A percentile compares a stretch with the other conserved stretches of the same genome.
Conservation (phyloP, 2,113 vertebrate species). For the Poeciliopsis turrubarensis region DNA sequence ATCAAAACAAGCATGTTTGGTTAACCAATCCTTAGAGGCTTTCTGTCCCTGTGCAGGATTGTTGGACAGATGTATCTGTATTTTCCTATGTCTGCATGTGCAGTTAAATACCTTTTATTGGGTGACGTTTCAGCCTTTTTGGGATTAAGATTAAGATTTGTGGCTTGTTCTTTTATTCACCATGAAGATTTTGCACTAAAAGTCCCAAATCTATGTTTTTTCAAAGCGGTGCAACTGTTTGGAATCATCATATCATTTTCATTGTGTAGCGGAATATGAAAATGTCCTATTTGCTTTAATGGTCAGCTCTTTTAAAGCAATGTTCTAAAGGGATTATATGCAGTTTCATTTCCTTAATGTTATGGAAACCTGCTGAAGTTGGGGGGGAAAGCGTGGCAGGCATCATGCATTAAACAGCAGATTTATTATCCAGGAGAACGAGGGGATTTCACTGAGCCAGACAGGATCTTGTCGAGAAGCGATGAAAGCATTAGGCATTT, state of each 20-base stretch:
- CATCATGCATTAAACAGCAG: conserved; percentile 9
- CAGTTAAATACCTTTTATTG: too few relatives aligned
- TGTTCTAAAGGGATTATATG: neutral
- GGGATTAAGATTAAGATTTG: neutral
- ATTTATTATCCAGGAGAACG: conserved; percentile 39
- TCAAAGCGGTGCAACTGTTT: neutral
- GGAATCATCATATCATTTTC: too few relatives aligned
- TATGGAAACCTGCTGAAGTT: neutral
- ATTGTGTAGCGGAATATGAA: neutral
- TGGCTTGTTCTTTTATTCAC: neutral
- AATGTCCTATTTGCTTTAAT: neutral
- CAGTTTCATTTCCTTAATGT: neutral
- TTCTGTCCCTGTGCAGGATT: too few relatives aligned
- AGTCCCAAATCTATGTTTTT: neutral
- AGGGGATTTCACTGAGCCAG: neutral
- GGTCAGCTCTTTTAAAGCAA: neutral
- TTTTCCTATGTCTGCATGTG: too few relatives aligned
- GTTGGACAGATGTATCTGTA: too few relatives aligned
- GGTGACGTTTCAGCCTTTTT: neutral
- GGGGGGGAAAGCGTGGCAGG: neutral
- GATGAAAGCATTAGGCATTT: conserved; percentile 42
- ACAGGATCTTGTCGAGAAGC: conserved; percentile 23
- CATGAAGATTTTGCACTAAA: neutral
- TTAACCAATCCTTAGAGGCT: neutral
- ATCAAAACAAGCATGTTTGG: too few relatives aligned